Conservation (phyloP, 2,797 vertebrate genomes). For the Cygnus olor region DNA sequence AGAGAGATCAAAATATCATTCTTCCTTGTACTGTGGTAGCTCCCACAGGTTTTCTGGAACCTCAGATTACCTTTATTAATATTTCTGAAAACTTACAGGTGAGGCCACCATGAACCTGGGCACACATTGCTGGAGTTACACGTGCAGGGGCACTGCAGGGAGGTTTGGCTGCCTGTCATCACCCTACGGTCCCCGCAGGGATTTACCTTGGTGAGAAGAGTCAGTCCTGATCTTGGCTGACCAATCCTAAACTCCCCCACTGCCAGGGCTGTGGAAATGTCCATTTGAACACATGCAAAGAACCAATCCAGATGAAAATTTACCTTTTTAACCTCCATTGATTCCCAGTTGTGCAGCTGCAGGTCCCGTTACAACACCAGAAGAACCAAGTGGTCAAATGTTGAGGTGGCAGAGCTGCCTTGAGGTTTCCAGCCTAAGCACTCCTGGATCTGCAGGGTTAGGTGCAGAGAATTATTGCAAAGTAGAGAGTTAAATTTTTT, state of each 20-base stretch:
- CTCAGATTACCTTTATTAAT: neutral
- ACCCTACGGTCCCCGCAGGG: neutral
- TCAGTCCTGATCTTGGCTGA: neutral
- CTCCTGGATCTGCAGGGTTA: neutral
- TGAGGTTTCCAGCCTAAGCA: neutral
- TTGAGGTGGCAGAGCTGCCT: neutral
- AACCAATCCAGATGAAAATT: neutral
- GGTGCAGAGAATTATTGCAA: neutral
- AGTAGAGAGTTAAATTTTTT: neutral
- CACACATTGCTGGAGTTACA: accelerated
- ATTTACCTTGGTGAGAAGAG: accelerated
- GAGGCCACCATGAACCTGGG: neutral
- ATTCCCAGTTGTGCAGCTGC: neutral
- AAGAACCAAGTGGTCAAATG: neutral
- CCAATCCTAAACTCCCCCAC: accelerated
- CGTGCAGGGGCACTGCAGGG: neutral
- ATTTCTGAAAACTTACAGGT: neutral
- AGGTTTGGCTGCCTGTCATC: neutral
- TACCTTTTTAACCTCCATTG: neutral
- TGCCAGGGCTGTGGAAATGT: neutral
- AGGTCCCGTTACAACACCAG: neutral
- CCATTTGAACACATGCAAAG: accelerated
- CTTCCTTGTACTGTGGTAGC: neutral
- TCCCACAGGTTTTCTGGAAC: neutral
- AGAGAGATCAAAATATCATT: neutral